Conservation (phyloP, 2,888 invertebrate species). For the Platycnemis pennipes region DNA sequence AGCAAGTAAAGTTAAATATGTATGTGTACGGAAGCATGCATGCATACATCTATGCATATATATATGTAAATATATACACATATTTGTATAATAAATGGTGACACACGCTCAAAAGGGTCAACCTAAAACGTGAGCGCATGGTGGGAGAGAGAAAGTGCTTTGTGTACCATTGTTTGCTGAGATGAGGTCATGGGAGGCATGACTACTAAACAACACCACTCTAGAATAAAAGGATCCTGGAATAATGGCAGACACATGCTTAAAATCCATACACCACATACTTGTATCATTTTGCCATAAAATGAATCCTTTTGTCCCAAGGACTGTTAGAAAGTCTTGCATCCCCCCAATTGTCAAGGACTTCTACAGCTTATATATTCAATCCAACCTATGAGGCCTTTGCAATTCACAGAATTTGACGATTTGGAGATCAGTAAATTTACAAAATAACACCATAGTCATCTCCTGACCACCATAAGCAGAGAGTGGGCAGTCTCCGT, state of each 20-base stretch:
- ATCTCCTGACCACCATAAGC: not conserved
- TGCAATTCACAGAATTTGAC: slow-evolving; percentile 25
- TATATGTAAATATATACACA: slow-evolving; percentile 44
- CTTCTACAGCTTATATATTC: not conserved
- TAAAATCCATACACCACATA: slow-evolving; percentile 34
- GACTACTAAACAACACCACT: slow-evolving; percentile 24
- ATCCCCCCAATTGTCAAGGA: slow-evolving; percentile 28
- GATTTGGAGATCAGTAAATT: slow-evolving; percentile 7
- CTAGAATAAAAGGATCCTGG: slow-evolving; percentile 21
- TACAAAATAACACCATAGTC: slow-evolving; percentile 38
- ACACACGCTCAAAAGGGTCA: slow-evolving; percentile 14
- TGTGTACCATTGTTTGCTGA: slow-evolving; percentile 17
- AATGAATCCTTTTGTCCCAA: slow-evolving; percentile 17
- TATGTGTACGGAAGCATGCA: slow-evolving; percentile 12
- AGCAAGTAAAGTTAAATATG: slow-evolving; percentile 37
- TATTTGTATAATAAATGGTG: slow-evolving; percentile 44
- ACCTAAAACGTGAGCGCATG: not conserved
- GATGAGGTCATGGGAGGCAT: not conserved
- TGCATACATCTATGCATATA: slow-evolving; percentile 30
- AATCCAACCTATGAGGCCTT: slow-evolving; percentile 33
- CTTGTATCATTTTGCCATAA: not conserved
- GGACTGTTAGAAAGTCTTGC: not conserved
- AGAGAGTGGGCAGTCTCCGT: not conserved
- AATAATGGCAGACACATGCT: slow-evolving; percentile 15
- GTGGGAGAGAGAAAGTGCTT: slow-evolving; percentile 48